Conservation (phyloP, 2,797 vertebrate genomes). For the Myotis pilosus region DNA sequence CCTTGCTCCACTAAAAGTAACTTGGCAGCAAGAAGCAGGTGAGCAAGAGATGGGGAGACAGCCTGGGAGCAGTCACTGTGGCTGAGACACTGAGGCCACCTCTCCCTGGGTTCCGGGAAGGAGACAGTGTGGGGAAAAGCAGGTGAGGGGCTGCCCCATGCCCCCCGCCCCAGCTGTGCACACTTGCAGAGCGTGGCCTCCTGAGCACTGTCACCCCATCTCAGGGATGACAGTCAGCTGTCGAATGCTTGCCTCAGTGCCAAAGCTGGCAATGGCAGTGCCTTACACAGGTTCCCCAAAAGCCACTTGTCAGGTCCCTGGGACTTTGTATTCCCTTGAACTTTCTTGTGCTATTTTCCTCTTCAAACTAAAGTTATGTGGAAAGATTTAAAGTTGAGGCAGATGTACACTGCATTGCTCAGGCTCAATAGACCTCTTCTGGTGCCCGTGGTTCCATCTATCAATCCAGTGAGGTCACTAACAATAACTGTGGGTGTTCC, state of each 20-base stretch:
- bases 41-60: not conserved
- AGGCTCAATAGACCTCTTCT: not conserved
- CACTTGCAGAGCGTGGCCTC: not conserved
- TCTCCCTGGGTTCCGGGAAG: not conserved
- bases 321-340: not conserved
- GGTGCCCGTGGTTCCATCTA: too few species aligned
- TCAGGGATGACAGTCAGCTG: not conserved
- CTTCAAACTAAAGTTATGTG: not conserved
- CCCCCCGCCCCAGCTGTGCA: not conserved
- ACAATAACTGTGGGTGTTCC: rapidly evolving
- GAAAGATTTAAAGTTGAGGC: not conserved
- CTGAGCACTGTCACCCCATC: not conserved
- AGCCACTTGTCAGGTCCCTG: not conserved
- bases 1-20: too few species aligned
- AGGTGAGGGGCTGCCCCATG: not conserved
- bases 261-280: not conserved
- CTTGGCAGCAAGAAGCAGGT: not conserved
- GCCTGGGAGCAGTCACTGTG: not conserved
- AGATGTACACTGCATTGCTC: rapidly evolving
- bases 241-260: too few species aligned
- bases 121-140: not conserved
- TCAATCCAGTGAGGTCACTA: not conserved
- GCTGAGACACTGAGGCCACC: not conserved
- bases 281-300: not conserved
- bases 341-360: not conserved